A percentile compares a stretch with the other conserved stretches of the same genome.
phyloP scores from a whole-genome alignment of 1,140 invertebrate genomes.

The Bombus haemorrhoidalis region DNA sequence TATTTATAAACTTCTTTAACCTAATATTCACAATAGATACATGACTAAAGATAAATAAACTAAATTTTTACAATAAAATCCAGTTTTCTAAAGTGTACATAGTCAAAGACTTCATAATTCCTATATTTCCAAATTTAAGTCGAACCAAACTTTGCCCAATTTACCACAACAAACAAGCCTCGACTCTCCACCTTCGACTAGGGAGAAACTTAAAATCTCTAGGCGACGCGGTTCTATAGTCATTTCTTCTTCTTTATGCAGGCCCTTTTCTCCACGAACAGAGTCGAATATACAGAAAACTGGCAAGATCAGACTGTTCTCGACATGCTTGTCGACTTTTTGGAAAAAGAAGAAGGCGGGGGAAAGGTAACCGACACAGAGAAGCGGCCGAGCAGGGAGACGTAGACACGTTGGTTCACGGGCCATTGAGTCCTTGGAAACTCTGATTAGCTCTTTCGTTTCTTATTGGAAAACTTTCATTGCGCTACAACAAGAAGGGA shows the following conservation, averaged over 20 bases:
- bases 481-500: conserved; percentile 21
- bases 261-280: too few species aligned
- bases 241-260: background rate
- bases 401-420: conserved; percentile 56
- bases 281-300: background rate
- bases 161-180: background rate
- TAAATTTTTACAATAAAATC: too few species aligned
- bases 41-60: too few species aligned
- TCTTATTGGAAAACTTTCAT: conserved; percentile 73
- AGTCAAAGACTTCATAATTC: background rate
- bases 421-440: conserved; percentile 73
- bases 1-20: background rate
- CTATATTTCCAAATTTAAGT: background rate
- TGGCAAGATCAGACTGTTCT: background rate
- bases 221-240: background rate
- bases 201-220: background rate
- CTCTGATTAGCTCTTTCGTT: conserved; percentile 78
- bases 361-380: background rate
- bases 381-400: background rate
- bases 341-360: background rate
- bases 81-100: too few species aligned
- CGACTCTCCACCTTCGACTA: too few species aligned
- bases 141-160: background rate
- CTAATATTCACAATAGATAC: background rate
- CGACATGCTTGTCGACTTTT: background rate